Evolutionary conservation across 2,888 invertebrate species (phyloP).

Genomic region (Reticulitermes lucifugus): DNA sequence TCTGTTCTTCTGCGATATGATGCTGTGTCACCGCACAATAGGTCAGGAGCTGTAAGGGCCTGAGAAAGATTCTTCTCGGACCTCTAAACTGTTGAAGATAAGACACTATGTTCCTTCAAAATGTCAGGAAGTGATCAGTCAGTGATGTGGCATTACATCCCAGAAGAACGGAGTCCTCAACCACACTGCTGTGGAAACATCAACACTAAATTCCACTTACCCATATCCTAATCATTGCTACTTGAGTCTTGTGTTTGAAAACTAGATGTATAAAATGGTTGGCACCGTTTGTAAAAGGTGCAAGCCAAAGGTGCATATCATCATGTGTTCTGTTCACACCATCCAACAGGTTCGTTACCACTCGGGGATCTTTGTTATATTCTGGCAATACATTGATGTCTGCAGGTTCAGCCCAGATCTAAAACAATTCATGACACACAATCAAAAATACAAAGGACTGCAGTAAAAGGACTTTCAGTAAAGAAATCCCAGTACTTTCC

Average conservation of each 20-base stretch:
- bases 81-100: too few species aligned
- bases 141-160: too few species aligned
- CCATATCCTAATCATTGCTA: slow-evolving; percentile 79
- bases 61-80: too few species aligned
- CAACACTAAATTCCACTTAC: slow-evolving; percentile 62
- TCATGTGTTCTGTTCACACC: slow-evolving; percentile 80
- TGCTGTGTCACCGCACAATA: too few species aligned
- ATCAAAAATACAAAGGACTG: background rate
- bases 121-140: too few species aligned
- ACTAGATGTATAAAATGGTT: slow-evolving; percentile 71
- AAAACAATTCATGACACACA: background rate
- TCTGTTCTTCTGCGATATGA: too few species aligned
- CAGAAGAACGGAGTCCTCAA: too few species aligned
- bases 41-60: too few species aligned
- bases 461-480: too few species aligned
- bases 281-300: slow-evolving; percentile 71
- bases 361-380: slow-evolving; percentile 72
- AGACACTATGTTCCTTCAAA: too few species aligned
- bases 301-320: slow-evolving; percentile 82
- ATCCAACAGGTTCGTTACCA: slow-evolving; percentile 75
- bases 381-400: slow-evolving; percentile 76
- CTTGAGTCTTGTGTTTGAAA: slow-evolving; percentile 67
- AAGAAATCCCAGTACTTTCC: too few species aligned
- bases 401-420: slow-evolving; percentile 70
- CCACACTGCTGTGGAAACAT: too few species aligned